Evolutionary conservation across 1,140 invertebrate genomes (phyloP).

Genomic region (Psilanteris sp.): DNA sequence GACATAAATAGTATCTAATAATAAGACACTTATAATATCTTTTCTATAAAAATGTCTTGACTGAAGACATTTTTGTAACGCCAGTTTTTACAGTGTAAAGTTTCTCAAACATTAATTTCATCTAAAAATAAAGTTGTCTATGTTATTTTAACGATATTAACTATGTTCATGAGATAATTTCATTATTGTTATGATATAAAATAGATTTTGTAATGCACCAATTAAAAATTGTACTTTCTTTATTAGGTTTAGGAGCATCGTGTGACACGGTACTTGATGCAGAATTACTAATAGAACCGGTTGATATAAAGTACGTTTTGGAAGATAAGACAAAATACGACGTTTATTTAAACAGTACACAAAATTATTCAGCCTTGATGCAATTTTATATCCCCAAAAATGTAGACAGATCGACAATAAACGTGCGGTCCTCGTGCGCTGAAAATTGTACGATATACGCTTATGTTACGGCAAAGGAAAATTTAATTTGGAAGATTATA

Average conservation of each 20-base stretch:
- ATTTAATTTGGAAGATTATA: constrained; percentile 44
- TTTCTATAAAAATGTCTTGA: no score
- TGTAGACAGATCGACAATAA: constrained; percentile 46
- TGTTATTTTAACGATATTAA: no score
- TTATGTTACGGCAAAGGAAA: constrained; percentile 66
- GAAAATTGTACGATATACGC: constrained; percentile 68
- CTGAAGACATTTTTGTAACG: no score
- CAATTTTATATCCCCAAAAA: constrained; percentile 68
- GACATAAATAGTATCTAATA: no score
- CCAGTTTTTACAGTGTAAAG: no score
- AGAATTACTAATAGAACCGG: constrained; percentile 79
- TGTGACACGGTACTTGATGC: constrained; percentile 82
- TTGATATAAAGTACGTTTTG: constrained; percentile 56
- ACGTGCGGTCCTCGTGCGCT: constrained; percentile 68
- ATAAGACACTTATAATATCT: no score
- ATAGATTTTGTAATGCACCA: no score
- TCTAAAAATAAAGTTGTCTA: no score
- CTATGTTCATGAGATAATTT: no score
- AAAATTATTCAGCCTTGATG: constrained; percentile 66
- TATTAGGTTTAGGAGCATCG: constrained; percentile 79
- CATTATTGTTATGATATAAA: no score
- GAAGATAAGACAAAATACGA: constrained; percentile 66
- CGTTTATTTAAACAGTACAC: constrained; percentile 61
- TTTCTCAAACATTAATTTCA: no score
- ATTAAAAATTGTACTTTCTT: no score